Evolutionary conservation across 2,888 invertebrate species (phyloP).

Genomic region (Eilema depressum): DNA sequence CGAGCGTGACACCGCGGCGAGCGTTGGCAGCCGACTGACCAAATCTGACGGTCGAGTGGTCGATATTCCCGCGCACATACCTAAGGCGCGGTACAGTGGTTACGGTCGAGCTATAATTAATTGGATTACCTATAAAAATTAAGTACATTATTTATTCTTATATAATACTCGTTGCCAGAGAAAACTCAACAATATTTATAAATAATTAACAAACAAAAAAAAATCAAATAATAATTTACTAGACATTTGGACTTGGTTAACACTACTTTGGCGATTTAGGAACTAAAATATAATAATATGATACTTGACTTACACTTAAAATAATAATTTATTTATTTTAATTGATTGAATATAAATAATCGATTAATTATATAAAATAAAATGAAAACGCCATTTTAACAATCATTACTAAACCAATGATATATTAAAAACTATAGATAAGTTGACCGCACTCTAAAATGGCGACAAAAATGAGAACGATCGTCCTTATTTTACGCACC

Average conservation of each 20-base stretch:
- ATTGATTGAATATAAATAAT: background rate
- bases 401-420: too few species aligned
- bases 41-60: too few species aligned
- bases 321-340: background rate
- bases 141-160: constrained; percentile 36
- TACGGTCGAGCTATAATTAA: background rate
- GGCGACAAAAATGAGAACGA: too few species aligned
- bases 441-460: too few species aligned
- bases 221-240: constrained; percentile 39
- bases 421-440: too few species aligned
- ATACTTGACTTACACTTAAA: constrained; percentile 34
- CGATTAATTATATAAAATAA: background rate
- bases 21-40: too few species aligned
- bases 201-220: constrained; percentile 52
- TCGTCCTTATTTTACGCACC: too few species aligned
- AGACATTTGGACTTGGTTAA: constrained; percentile 46
- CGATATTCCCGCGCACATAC: too few species aligned
- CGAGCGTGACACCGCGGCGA: too few species aligned
- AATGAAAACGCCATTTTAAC: background rate
- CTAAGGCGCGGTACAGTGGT: too few species aligned
- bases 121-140: constrained; percentile 24
- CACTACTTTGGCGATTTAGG: constrained; percentile 58
- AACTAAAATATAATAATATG: constrained; percentile 52
- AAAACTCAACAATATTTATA: constrained; percentile 50
- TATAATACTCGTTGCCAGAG: constrained; percentile 47